Base-by-base conservation (phyloP, 2,113 vertebrate species). In the Motacilla alba region DNA sequence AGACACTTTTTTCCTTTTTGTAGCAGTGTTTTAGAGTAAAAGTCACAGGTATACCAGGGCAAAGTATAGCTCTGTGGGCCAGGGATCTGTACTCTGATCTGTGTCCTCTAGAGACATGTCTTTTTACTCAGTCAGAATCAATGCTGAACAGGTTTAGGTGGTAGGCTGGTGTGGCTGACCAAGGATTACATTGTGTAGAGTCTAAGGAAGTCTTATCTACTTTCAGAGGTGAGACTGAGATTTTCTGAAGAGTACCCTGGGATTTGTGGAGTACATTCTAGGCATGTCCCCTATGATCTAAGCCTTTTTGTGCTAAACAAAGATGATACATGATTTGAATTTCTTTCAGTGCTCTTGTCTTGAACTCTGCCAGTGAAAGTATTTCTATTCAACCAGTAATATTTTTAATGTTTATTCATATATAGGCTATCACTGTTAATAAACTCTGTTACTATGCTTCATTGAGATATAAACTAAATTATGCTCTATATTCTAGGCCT, bases 401-500 rank as follows among this genome's bases (percentile, higher is more conserved):
- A 49, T 69, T 89, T 79, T 3, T 2, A 83, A 66, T 33, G 5
- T 49, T 78, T 52, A 20, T 80, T 86, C 68, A 39, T 52, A 20
- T 66, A 27, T 37, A 63, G 33, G 8, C 26, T 49, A 28, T 68
- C 23, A 20, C 27, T 83, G 4, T 70, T 75, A 92, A 60, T 85
- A 43, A 91, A 68, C 35, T 78, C 28, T 60, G 22, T 78, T 70
- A 52, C 31, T 59, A 26, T 86, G 28, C 64, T 90, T 94, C 46
- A 27, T 35, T 95, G 72, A 69, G 43, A 85, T 47, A 73, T 43
- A 91, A 94, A 94, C 58, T 95, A 81, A 95, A 90, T 14, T 43
- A 11, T 67, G 43, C 43, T 96, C 83, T 98, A 11, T 98, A 83
- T 99, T 98, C 63, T 96, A 99, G 99, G 99, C 99, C 81, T 99